Conservation (phyloP, 2,797 vertebrate genomes). For the Pristis pectinata region DNA sequence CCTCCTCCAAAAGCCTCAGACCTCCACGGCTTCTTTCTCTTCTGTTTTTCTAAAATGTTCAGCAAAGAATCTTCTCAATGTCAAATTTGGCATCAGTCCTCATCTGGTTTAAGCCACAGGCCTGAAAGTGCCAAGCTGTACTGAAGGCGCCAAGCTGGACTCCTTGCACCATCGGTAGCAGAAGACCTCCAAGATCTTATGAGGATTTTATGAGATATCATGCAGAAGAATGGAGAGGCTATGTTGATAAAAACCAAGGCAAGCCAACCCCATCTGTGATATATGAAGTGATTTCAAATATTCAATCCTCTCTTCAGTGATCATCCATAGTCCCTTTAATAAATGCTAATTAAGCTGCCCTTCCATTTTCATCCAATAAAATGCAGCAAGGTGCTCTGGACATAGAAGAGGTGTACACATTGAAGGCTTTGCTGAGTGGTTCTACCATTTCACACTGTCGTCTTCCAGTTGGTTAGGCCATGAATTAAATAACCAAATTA, state of each 20-base stretch:
- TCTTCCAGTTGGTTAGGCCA: not conserved
- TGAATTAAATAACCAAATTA: not conserved
- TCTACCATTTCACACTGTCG: not conserved
- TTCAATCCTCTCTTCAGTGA: not conserved
- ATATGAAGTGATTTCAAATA: not conserved
- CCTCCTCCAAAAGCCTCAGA: not conserved
- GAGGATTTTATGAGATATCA: too few relatives aligned
- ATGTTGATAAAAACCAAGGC: too few relatives aligned
- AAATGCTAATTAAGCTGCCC: not conserved
- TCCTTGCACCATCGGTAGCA: too few relatives aligned
- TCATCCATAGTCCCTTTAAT: not conserved
- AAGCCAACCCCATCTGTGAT: too few relatives aligned
- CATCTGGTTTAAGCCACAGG: not conserved
- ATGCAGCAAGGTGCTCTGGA: not conserved
- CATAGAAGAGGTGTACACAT: not conserved
- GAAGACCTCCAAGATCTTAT: not conserved
- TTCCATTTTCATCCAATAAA: not conserved
- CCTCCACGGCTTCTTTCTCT: not conserved
- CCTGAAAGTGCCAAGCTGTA: not conserved
- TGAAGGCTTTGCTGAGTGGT: not conserved
- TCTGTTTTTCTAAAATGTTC: not conserved
- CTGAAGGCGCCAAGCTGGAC: too few relatives aligned
- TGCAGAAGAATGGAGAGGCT: not conserved
- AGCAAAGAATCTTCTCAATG: not conserved
- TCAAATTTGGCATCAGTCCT: not conserved